Evolutionary conservation across 2,797 vertebrate species (phyloP).

Genomic region (Lemur catta): DNA sequence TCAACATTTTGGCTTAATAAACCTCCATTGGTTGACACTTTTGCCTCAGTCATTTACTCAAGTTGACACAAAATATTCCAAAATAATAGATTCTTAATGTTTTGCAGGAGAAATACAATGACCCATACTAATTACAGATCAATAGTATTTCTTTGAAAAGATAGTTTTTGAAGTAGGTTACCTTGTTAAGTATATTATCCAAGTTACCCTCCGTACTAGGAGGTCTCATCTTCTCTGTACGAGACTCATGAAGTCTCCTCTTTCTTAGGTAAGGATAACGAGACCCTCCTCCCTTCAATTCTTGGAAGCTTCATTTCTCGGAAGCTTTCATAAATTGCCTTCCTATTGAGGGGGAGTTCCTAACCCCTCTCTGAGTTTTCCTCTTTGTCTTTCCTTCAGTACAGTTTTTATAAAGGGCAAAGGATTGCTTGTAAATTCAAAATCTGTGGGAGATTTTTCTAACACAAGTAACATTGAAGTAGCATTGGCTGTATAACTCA

Average conservation of each 20-base stretch:
- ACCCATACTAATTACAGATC: background rate
- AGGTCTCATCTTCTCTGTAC: background rate
- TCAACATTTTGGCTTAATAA: background rate
- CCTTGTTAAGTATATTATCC: background rate
- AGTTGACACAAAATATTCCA: background rate
- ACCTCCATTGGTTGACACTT: background rate
- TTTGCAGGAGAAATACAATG: background rate
- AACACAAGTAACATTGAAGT: background rate
- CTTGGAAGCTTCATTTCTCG: background rate
- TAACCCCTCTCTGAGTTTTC: background rate
- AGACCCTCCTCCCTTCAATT: background rate
- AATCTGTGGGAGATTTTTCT: background rate
- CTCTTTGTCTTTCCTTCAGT: background rate
- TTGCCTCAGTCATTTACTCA: background rate
- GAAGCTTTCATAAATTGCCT: background rate
- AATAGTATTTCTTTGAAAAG: background rate
- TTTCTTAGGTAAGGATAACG: background rate
- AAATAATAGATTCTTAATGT: background rate
- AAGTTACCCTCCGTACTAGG: background rate
- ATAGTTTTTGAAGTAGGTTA: background rate
- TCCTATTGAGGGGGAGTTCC: background rate
- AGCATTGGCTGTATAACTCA: background rate
- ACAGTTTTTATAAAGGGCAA: background rate
- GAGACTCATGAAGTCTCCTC: background rate
- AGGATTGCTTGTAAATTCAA: background rate